Conservation (phyloP, 2,797 vertebrate species). For the Aselliscus stoliczkanus region DNA sequence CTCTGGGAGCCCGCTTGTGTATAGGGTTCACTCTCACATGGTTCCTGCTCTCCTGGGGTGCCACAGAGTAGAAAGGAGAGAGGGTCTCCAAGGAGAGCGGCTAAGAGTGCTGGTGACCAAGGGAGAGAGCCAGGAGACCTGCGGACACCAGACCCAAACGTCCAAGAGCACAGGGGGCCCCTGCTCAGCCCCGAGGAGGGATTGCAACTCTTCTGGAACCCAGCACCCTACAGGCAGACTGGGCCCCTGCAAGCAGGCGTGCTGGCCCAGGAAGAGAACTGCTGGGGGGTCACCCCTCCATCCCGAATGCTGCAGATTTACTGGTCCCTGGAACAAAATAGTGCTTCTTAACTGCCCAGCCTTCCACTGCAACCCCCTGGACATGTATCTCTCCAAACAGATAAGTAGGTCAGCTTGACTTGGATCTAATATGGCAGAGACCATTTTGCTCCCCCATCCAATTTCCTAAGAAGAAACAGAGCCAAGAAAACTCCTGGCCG, state of each 20-base stretch:
- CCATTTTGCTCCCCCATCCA: conserved; percentile 9
- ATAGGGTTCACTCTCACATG: neutral
- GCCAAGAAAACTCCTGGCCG: conserved; percentile 3
- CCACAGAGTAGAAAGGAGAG: neutral
- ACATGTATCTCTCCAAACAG: neutral
- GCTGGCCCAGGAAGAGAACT: neutral
- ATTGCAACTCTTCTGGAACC: neutral
- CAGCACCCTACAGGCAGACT: neutral
- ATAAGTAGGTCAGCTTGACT: conserved; percentile 29
- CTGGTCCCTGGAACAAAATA: neutral
- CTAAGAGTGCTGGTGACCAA: neutral
- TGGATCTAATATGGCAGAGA: conserved; percentile 2
- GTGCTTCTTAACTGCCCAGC: neutral
- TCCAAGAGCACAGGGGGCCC: neutral
- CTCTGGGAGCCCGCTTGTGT: neutral
- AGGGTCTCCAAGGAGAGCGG: neutral
- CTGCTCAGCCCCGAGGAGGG: neutral
- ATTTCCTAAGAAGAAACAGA: neutral
- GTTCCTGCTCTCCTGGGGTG: neutral
- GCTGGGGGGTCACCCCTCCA: neutral
- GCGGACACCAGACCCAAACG: neutral
- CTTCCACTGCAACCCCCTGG: neutral
- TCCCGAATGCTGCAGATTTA: neutral
- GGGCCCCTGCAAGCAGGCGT: neutral
- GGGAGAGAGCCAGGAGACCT: neutral